Base-by-base conservation (phyloP, 1,140 invertebrate genomes). In the Limonius californicus region DNA sequence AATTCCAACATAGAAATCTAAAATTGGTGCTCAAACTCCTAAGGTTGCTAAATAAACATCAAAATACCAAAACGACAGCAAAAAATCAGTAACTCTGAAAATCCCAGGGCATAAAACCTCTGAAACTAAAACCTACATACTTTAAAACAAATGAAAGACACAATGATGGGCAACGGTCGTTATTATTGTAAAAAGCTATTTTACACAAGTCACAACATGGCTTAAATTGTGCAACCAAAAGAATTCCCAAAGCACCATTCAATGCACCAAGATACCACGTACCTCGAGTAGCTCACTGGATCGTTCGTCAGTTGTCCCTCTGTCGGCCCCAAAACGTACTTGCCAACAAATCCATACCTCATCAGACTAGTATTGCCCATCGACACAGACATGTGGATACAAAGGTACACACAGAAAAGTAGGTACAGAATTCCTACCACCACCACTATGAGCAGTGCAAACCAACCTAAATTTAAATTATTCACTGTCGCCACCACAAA, bases 401-500 rank as follows among this genome's bases (percentile, higher is more conserved):
- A 78, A 63, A 93, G 77, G 74, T 91, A 92, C 16, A 83, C 58
- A 70, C 89, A 85, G 70, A 92, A 89, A 1, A 83, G 50, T 20
- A 92, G 73, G 74, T 93, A 93, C 35, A 85, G 76, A 42, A 86
- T 65, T 6, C 82, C 82, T 66, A 85, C 82, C 16, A 90, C 70
- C 12, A 77, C 72, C 27, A 91, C 79, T 20, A 77, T 59, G 0
- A 84, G 67, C 55, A 84, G 82, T 64, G 63, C 80, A 64, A 63
- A 77, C 77, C 84, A 85, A 42, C 78, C 63, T 1, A 85, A 78
- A 9, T 72, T 30, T 8, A 67, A 70, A 1, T 78, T 66, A 9
- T 81, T 72, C 0, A 89, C 82, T 65, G 84, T 87, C 18, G 80
- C 76, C 15, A 84, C 77, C 1, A 94, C 88, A 75, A 94, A 93